Evolutionary conservation across 2,888 invertebrate species (phyloP).

Genomic region (Zaprionus lineosus): DNA sequence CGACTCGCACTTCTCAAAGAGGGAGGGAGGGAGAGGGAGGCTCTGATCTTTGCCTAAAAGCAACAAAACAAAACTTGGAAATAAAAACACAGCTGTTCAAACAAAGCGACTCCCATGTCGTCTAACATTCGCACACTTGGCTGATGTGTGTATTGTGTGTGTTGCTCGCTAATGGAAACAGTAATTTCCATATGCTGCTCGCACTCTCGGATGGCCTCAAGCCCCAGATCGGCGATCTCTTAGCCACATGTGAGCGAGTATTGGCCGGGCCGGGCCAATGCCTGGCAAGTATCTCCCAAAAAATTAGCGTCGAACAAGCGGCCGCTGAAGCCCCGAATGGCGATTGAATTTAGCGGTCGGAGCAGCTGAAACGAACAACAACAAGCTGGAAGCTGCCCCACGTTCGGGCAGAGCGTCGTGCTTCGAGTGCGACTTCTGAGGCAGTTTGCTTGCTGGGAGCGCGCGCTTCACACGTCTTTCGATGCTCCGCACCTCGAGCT

Average conservation of each 20-base stretch:
- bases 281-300: conserved; percentile 30
- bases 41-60: no score
- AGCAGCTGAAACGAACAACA: conserved; percentile 12
- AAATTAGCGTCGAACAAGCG: conserved; percentile 15
- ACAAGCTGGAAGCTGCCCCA: conserved; percentile 1
- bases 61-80: conserved; percentile 1
- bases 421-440: conserved; percentile 39
- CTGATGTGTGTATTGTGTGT: conserved; percentile 34
- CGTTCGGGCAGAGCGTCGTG: conserved; percentile 29
- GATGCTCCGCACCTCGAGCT: conserved; percentile 11
- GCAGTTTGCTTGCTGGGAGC: conserved; percentile 55
- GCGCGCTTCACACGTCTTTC: conserved; percentile 53
- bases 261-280: neutral
- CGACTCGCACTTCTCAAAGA: no score
- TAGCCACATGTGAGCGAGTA: conserved; percentile 5
- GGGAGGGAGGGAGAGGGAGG: no score
- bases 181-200: conserved; percentile 35
- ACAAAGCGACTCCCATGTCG: conserved; percentile 9
- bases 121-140: neutral
- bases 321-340: conserved; percentile 33
- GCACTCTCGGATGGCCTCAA: neutral
- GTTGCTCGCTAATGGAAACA: conserved; percentile 39
- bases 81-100: conserved; percentile 19
- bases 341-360: conserved; percentile 16
- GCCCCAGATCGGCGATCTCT: conserved; percentile 19